A percentile compares a stretch with the other conserved stretches of the same genome.
These are phyloP conservation scores for Liopterus haemorrhoidalis DNA, from an alignment of 2,888 invertebrate species.

Conservation along the genomic window DNA sequence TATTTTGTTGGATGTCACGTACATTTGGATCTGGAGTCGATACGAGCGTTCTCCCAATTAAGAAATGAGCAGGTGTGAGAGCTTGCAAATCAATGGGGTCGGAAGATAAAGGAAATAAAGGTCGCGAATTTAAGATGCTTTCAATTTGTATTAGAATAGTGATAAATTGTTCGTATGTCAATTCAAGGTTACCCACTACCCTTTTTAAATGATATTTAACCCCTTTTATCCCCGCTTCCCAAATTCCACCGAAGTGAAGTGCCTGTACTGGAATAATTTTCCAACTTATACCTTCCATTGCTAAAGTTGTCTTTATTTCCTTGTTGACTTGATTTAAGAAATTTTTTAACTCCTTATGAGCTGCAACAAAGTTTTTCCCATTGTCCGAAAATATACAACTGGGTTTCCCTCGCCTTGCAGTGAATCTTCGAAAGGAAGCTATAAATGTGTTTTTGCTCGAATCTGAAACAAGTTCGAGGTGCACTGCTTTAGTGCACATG, in stretches of 20 bases:
- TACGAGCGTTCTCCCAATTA: slow-evolving; percentile 32
- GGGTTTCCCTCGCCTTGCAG: slow-evolving; percentile 27
- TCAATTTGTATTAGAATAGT: slow-evolving; percentile 29
- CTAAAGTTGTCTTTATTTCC: neutral
- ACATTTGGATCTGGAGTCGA: slow-evolving; percentile 31
- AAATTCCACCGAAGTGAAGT: slow-evolving; percentile 26
- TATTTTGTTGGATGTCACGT: slow-evolving; percentile 17
- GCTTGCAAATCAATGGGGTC: slow-evolving; percentile 28
- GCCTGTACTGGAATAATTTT: slow-evolving; percentile 32
- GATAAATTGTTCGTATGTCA: slow-evolving; percentile 28
- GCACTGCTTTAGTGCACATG: slow-evolving; percentile 17
- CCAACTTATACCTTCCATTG: slow-evolving; percentile 27
- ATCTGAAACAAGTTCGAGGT: slow-evolving; percentile 1
- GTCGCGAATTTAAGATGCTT: slow-evolving; percentile 28
- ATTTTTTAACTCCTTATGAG: slow-evolving; percentile 14
- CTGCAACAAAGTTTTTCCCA: slow-evolving; percentile 28
- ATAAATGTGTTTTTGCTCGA: slow-evolving; percentile 25
- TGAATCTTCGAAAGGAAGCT: slow-evolving; percentile 26
- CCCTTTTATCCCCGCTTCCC: slow-evolving; percentile 19
- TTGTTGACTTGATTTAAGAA: neutral
- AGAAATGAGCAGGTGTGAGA: slow-evolving; percentile 36
- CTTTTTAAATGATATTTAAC: slow-evolving; percentile 27
- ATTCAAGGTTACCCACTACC: slow-evolving; percentile 16
- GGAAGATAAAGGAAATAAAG: slow-evolving; percentile 27
- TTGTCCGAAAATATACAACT: slow-evolving; percentile 26